Evolutionary conservation across 2,888 invertebrate genomes (phyloP).

Genomic region (Thalpophila matura): DNA sequence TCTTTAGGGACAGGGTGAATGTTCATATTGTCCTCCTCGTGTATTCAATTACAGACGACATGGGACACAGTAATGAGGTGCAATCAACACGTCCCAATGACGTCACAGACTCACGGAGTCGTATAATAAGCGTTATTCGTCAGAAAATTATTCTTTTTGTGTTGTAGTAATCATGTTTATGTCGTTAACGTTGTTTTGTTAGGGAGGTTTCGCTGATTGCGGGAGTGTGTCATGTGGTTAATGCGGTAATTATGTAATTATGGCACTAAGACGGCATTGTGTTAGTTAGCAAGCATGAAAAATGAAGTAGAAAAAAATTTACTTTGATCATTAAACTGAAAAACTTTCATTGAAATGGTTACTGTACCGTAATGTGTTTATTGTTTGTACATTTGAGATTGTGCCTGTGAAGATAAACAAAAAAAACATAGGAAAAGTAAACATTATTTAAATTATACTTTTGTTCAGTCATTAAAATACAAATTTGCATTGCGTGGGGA

Average conservation of each 20-base stretch:
- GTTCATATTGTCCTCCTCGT: conserved; percentile 51
- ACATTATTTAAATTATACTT: too few relatives aligned
- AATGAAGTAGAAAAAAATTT: conserved; percentile 8
- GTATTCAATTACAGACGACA: conserved; percentile 71
- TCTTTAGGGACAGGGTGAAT: conserved; percentile 46
- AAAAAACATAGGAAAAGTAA: too few relatives aligned
- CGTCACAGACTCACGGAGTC: conserved; percentile 58
- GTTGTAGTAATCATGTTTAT: conserved; percentile 40
- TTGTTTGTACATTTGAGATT: not conserved
- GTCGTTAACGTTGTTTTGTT: conserved; percentile 30
- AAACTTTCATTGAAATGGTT: conserved; percentile 15
- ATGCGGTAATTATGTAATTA: conserved; percentile 3
- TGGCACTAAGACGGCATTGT: not conserved
- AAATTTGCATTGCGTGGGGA: conserved; percentile 31
- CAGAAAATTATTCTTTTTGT: conserved; percentile 51
- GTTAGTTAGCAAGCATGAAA: not conserved
- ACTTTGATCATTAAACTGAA: not conserved
- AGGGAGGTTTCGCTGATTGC: conserved; percentile 29
- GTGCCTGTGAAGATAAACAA: too few relatives aligned
- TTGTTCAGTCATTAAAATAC: conserved; percentile 22
- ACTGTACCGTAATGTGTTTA: too few relatives aligned
- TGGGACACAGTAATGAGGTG: conserved; percentile 66
- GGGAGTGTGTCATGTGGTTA: conserved; percentile 12
- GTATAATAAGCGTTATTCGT: conserved; percentile 47
- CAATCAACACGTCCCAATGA: conserved; percentile 70